Conservation (phyloP, 2,888 invertebrate genomes). For the Deladenus siricidicola region DNA sequence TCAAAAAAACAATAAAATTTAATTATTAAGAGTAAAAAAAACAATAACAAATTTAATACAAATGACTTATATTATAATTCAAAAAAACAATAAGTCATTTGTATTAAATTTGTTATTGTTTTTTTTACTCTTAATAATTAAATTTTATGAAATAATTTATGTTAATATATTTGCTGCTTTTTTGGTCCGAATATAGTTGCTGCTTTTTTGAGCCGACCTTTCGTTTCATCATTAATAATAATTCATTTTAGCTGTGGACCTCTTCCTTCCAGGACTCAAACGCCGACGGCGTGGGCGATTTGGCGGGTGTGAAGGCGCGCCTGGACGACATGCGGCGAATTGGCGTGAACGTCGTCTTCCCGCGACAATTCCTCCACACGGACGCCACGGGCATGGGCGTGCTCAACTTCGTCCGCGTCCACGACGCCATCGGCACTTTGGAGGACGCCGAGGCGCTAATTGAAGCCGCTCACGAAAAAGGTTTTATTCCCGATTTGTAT, state of each 20-base stretch:
- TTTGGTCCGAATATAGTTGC: no score
- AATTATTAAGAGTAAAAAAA: no score
- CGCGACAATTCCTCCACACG: conserved; percentile 28
- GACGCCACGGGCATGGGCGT: conserved; percentile 56
- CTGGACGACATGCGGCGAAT: conserved; percentile 22
- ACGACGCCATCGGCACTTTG: conserved; percentile 65
- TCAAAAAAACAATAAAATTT: no score
- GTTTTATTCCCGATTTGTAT: not conserved
- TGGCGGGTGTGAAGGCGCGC: conserved; percentile 61
- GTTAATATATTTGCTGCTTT: no score
- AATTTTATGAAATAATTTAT: no score
- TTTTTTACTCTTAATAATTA: no score
- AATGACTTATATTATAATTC: no score
- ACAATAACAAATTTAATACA: no score
- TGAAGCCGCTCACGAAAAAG: conserved; percentile 60
- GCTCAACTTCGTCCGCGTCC: conserved; percentile 64
- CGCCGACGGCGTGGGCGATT: conserved; percentile 75
- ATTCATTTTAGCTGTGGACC: conserved; percentile 68
- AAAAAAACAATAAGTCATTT: no score
- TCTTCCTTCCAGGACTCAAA: conserved; percentile 75
- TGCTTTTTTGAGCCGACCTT: no score
- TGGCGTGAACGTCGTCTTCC: conserved; percentile 25
- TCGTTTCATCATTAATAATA: no score
- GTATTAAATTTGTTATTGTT: no score
- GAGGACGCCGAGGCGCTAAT: conserved; percentile 66